A percentile compares a stretch with the other conserved stretches of the same genome.
These are phyloP conservation scores for Sebastes cheni DNA, from an alignment of 2,797 vertebrate species.

Conservation along the genomic window DNA sequence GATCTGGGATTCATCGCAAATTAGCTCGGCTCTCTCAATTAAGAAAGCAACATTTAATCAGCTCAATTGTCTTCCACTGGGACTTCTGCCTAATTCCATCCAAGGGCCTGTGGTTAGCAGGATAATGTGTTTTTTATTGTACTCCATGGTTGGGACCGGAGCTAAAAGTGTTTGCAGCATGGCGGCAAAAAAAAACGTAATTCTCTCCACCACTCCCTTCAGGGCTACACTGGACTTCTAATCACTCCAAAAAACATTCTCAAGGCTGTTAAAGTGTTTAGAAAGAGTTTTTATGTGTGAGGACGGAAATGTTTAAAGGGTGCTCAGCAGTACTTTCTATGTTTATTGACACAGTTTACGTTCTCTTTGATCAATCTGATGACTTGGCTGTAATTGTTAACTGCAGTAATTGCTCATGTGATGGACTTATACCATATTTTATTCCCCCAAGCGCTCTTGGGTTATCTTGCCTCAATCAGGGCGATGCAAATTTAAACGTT, in stretches of 20 bases:
- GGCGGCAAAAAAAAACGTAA: not conserved
- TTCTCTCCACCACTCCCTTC: not conserved
- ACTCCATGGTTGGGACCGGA: not conserved
- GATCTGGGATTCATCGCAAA: constrained; percentile 61
- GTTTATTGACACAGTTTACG: not conserved
- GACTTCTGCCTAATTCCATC: constrained; percentile 58
- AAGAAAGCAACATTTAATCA: constrained; percentile 69
- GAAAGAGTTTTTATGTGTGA: not conserved
- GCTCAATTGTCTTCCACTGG: constrained; percentile 53
- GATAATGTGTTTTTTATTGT: constrained; percentile 11
- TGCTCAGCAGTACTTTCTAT: not conserved
- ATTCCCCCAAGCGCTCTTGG: not conserved
- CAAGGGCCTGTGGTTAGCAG: constrained; percentile 28
- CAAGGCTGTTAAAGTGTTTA: not conserved
- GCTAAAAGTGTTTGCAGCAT: constrained; percentile 17
- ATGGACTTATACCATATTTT: not conserved
- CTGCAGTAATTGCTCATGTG: not conserved
- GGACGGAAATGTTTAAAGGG: constrained; percentile 2
- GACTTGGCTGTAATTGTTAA: not conserved
- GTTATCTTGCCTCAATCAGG: not conserved
- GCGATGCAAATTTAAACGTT: not conserved
- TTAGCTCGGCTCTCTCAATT: constrained; percentile 57
- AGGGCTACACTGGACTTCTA: constrained; percentile 1
- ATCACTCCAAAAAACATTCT: constrained; percentile 6
- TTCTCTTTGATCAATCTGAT: not conserved